A percentile compares a stretch with the other conserved stretches of the same genome.
Conservation (phyloP, 2,797 vertebrate genomes). For the Hybognathus amarus region DNA sequence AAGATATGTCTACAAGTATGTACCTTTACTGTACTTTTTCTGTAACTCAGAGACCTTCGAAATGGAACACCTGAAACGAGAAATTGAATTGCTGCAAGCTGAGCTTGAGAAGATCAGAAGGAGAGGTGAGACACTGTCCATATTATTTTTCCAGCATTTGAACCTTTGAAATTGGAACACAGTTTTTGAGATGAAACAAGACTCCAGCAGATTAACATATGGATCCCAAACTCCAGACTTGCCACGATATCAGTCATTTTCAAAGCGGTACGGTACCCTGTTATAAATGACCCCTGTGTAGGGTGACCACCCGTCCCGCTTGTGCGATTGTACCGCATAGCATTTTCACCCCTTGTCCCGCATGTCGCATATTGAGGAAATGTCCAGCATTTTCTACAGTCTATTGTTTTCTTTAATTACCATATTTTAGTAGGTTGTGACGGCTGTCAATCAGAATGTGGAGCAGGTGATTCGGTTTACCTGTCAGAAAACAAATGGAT, state of each 20-base stretch:
- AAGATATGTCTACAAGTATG: neutral
- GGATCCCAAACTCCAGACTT: neutral
- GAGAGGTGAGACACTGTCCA: slow-evolving; percentile 79
- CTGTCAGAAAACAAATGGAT: no score
- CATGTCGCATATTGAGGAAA: no score
- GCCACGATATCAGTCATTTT: neutral
- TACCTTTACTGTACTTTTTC: neutral
- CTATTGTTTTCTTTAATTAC: no score
- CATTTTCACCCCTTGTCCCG: no score
- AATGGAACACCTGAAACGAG: slow-evolving; percentile 87
- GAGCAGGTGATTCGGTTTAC: no score
- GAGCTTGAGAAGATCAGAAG: slow-evolving; percentile 92
- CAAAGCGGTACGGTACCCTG: neutral
- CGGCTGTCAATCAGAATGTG: no score
- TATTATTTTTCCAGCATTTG: neutral
- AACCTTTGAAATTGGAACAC: neutral
- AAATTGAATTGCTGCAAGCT: slow-evolving; percentile 82
- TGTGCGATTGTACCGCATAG: no score
- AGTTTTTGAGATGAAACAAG: neutral
- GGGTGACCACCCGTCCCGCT: no score
- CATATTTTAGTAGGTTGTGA: no score
- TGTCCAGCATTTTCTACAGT: no score
- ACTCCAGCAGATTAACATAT: neutral
- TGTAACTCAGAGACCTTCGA: slow-evolving; percentile 84
- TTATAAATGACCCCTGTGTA: neutral